Evolutionary conservation across 2,113 vertebrate species (phyloP).

Genomic region (Chlorocebus sabaeus): DNA sequence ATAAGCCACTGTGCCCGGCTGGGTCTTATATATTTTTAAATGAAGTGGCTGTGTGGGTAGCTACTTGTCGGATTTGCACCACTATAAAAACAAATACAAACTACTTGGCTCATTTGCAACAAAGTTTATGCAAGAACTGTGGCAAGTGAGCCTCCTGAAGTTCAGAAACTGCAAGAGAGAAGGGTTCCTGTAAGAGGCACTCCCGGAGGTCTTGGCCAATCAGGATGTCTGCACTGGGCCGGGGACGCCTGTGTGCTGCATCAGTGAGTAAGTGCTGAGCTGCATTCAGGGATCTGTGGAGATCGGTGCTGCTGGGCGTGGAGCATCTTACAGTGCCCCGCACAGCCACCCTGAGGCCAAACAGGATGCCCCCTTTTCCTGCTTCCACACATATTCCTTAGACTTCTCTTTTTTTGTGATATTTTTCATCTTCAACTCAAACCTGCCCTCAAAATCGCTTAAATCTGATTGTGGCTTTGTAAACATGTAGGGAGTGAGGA

Average conservation of each 20-base stretch:
- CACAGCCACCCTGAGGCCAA: neutral
- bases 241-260: too few relatives aligned
- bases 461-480: neutral
- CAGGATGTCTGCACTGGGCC: too few relatives aligned
- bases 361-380: neutral
- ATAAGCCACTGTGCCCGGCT: too few relatives aligned
- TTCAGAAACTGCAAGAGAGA: neutral
- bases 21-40: neutral
- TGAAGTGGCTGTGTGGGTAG: neutral
- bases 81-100: neutral
- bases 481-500: constrained; percentile 28
- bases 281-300: neutral
- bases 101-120: neutral
- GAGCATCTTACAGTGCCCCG: neutral
- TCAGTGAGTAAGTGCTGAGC: neutral
- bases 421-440: neutral
- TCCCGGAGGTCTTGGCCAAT: neutral
- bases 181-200: neutral
- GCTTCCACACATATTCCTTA: neutral
- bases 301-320: too few relatives aligned
- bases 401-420: neutral
- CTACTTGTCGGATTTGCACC: neutral
- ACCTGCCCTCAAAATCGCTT: neutral
- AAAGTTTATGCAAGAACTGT: neutral
- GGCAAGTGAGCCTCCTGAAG: neutral